Conservation (phyloP, 1,140 invertebrate species). For the Plectus sambesii region DNA sequence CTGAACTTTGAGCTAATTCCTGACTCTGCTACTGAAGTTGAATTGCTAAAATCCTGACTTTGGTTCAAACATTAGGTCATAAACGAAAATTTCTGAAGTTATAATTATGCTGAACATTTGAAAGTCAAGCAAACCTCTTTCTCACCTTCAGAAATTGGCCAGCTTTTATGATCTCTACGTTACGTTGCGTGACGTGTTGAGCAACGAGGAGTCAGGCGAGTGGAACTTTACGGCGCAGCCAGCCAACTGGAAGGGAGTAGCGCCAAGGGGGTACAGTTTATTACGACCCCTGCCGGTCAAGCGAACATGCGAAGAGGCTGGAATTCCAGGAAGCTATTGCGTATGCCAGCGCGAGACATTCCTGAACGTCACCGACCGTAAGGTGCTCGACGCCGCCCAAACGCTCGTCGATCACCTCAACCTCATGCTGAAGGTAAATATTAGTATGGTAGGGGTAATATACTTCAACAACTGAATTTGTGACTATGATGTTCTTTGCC, state of each 20-base stretch:
- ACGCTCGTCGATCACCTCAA: conserved; percentile 43
- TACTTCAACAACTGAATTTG: too few relatives aligned
- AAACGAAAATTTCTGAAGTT: too few relatives aligned
- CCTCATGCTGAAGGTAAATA: conserved; percentile 15
- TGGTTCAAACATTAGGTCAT: too few relatives aligned
- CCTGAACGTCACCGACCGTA: conserved; percentile 22
- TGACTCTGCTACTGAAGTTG: too few relatives aligned
- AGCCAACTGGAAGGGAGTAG: conserved; percentile 14
- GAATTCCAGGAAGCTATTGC: conserved; percentile 49
- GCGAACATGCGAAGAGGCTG: conserved; percentile 46
- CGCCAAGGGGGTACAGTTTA: conserved; percentile 44
- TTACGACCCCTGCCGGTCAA: conserved; percentile 43
- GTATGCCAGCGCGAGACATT: conserved; percentile 42
- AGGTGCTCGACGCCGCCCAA: conserved; percentile 26
- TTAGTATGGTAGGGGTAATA: too few relatives aligned
- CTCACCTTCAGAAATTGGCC: conserved; percentile 31
- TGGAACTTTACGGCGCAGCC: conserved; percentile 4
- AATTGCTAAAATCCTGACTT: too few relatives aligned
- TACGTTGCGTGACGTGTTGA: conserved; percentile 37
- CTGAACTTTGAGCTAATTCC: too few relatives aligned
- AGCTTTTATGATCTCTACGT: conserved; percentile 38
- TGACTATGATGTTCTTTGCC: too few relatives aligned
- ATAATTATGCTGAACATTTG: too few relatives aligned
- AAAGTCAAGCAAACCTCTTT: too few relatives aligned
- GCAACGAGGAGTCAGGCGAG: conserved; percentile 16